phyloP scores from a whole-genome alignment of 2,888 invertebrate species.

The Atrina japonica region DNA sequence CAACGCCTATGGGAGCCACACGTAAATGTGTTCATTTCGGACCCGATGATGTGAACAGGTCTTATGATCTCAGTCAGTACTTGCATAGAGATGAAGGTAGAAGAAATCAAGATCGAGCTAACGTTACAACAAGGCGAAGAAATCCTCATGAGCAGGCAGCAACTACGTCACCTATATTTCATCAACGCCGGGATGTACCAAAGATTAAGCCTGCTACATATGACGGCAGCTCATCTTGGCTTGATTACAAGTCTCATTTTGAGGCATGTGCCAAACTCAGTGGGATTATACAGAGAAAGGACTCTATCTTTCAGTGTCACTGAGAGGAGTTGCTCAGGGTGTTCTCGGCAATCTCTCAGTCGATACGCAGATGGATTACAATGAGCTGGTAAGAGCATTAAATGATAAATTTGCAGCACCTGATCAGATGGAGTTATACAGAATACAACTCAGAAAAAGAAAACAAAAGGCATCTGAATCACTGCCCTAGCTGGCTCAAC shows the following conservation, averaged over 20 bases:
- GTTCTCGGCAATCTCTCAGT: constrained; percentile 2
- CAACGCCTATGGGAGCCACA: background rate
- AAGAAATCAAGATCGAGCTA: no score
- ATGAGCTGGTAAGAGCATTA: background rate
- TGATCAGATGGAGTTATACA: constrained; percentile 6
- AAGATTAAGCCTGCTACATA: constrained; percentile 18
- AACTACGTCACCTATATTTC: background rate
- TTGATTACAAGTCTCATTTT: constrained; percentile 24
- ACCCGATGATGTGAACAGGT: background rate
- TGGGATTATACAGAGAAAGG: constrained; percentile 15
- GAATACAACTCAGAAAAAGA: background rate
- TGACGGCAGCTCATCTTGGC: constrained; percentile 11
- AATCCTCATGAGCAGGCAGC: no score
- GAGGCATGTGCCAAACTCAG: constrained; percentile 18
- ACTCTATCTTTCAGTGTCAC: constrained; percentile 8
- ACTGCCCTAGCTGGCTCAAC: background rate
- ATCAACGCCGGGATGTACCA: background rate
- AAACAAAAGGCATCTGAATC: no score
- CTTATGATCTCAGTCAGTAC: background rate
- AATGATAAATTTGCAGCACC: background rate
- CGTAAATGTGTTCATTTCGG: constrained; percentile 4
- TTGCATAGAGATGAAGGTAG: background rate
- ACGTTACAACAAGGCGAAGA: no score
- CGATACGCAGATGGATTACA: background rate
- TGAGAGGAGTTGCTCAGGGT: constrained; percentile 7